Evolutionary conservation across 1,140 invertebrate genomes (phyloP).

Genomic region (Pseudachorutes palmiensis): DNA sequence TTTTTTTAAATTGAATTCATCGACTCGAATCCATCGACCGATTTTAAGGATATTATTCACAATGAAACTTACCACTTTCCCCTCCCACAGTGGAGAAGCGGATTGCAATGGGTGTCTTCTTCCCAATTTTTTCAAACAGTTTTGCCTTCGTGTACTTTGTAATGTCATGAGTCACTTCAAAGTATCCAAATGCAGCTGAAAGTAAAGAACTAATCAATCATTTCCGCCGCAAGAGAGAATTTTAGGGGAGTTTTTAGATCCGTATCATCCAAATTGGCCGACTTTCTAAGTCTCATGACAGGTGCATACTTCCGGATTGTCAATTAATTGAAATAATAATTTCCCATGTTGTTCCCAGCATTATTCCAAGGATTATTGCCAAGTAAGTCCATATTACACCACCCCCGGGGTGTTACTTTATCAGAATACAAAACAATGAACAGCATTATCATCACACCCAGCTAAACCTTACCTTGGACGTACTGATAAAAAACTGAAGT

Average conservation of each 20-base stretch:
- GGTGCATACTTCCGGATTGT: no score
- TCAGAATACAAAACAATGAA: no score
- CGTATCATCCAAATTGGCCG: neutral
- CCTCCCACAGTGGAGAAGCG: slow-evolving; percentile 82
- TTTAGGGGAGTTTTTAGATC: slow-evolving; percentile 1
- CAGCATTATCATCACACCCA: no score
- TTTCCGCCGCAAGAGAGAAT: slow-evolving; percentile 60
- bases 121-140: slow-evolving; percentile 72
- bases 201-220: slow-evolving; percentile 13
- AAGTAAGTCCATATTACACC: no score
- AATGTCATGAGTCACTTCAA: slow-evolving; percentile 88
- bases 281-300: no score
- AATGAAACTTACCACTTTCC: slow-evolving; percentile 81
- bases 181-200: slow-evolving; percentile 88
- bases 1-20: slow-evolving; percentile 45
- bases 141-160: slow-evolving; percentile 72
- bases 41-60: slow-evolving; percentile 82
- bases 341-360: no score
- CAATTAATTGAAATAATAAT: no score
- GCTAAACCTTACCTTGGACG: no score
- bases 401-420: no score
- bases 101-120: slow-evolving; percentile 68
- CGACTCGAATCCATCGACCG: no score
- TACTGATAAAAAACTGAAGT: no score
- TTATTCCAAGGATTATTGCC: no score